A percentile compares a stretch with the other conserved stretches of the same genome.
Conservation (phyloP, 1,140 invertebrate genomes). For the Drosophila auraria region DNA sequence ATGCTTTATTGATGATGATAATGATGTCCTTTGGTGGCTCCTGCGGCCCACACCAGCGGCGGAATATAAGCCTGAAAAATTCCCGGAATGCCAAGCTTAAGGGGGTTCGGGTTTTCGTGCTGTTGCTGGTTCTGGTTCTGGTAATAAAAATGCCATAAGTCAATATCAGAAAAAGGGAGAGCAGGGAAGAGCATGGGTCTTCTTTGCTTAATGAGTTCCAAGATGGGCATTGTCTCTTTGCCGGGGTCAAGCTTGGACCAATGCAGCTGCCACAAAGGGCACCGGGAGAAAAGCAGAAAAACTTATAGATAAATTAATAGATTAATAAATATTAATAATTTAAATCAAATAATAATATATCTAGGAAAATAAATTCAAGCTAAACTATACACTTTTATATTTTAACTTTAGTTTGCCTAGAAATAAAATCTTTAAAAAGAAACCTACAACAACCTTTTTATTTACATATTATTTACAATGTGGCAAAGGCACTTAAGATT, state of each 20-base stretch:
- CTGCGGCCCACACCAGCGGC: conserved; percentile 32
- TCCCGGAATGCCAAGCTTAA: conserved; percentile 63
- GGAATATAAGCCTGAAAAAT: conserved; percentile 73
- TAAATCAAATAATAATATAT: too few species aligned
- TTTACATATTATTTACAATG: too few species aligned
- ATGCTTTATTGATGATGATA: conserved; percentile 84
- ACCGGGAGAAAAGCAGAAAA: conserved; percentile 2
- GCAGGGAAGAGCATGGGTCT: conserved; percentile 8
- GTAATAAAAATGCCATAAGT: conserved; percentile 84
- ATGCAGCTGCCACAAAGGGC: conserved; percentile 28
- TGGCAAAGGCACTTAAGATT: too few species aligned
- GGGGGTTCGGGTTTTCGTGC: not conserved
- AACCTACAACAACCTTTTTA: too few species aligned
- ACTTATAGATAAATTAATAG: not conserved
- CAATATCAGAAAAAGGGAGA: conserved; percentile 59
- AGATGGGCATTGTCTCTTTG: conserved; percentile 48
- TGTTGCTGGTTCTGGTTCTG: conserved; percentile 17
- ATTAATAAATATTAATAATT: too few species aligned
- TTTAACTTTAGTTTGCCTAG: too few species aligned
- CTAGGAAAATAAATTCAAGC: too few species aligned
- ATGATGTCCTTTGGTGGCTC: conserved; percentile 79
- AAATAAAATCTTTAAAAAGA: too few species aligned
- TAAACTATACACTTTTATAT: too few species aligned
- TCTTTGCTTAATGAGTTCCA: conserved; percentile 52
- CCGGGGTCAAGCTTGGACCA: conserved; percentile 38